A percentile compares a stretch with the other conserved stretches of the same genome.
Conservation (phyloP, 2,113 vertebrate genomes). For the Hiodon tergisus region DNA sequence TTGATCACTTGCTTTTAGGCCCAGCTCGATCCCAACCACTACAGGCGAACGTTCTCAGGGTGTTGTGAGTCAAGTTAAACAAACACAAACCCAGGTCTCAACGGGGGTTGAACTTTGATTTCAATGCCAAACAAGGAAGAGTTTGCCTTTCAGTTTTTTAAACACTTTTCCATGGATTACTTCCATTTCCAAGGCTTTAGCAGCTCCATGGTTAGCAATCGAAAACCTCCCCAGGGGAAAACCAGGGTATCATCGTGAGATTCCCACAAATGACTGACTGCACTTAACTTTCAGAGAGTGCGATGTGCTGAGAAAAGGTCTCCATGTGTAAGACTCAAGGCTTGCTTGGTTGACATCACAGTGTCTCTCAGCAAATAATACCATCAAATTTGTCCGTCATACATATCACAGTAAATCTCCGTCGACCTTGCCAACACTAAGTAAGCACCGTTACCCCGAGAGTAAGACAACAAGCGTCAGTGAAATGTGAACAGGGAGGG, state of each 20-base stretch:
- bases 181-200: neutral
- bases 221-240: neutral
- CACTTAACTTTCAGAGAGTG: no score
- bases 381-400: constrained; percentile 22
- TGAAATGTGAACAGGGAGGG: no score
- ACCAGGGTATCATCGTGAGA: no score
- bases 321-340: neutral
- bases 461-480: neutral
- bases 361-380: constrained; percentile 24
- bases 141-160: no score
- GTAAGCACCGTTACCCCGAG: neutral
- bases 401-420: constrained; percentile 25
- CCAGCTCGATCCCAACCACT: neutral
- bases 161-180: neutral
- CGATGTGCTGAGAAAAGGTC: no score
- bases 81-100: neutral
- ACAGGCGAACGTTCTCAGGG: neutral
- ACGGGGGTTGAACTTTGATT: neutral
- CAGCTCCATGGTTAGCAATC: neutral
- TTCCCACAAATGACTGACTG: no score
- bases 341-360: neutral
- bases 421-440: constrained; percentile 13
- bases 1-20: neutral
- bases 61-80: neutral
- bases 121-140: neutral